Conservation (phyloP, 2,888 invertebrate species). For the Nymphalis urticae region DNA sequence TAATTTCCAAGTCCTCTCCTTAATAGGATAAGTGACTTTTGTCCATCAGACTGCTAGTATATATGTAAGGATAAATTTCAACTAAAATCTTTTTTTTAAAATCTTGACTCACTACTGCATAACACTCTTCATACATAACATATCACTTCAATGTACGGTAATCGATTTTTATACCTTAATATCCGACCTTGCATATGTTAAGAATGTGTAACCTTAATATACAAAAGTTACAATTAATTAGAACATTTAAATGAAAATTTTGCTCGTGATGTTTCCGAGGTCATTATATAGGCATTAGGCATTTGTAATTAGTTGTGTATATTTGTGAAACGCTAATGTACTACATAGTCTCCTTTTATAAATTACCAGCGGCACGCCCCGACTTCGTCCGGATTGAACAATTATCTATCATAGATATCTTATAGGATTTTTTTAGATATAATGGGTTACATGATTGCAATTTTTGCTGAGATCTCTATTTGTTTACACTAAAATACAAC, state of each 20-base stretch:
- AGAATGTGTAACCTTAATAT: constrained; percentile 17
- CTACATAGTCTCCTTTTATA: too few relatives aligned
- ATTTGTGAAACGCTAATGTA: background rate
- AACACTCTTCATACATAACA: constrained; percentile 6
- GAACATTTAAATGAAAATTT: constrained; percentile 13
- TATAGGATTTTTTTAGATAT: too few relatives aligned
- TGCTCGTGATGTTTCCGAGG: constrained; percentile 8
- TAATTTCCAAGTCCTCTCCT: too few relatives aligned
- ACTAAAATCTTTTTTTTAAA: background rate
- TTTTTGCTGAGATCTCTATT: too few relatives aligned
- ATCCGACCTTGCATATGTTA: constrained; percentile 15
- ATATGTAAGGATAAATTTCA: background rate
- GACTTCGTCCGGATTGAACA: too few relatives aligned
- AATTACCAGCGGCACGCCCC: too few relatives aligned
- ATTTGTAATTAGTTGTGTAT: background rate
- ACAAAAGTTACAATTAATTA: constrained; percentile 20
- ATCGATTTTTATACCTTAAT: constrained; percentile 17
- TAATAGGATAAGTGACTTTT: too few relatives aligned
- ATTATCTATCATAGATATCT: too few relatives aligned
- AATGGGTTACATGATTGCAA: too few relatives aligned
- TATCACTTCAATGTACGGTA: constrained; percentile 4
- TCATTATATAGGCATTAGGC: background rate
- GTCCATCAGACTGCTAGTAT: too few relatives aligned
- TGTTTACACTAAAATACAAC: too few relatives aligned
- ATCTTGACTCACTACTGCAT: constrained; percentile 6